These are phyloP conservation scores for Scaptomyza caliginosa DNA, from an alignment of 2,888 invertebrate species.

Conservation along the genomic window DNA sequence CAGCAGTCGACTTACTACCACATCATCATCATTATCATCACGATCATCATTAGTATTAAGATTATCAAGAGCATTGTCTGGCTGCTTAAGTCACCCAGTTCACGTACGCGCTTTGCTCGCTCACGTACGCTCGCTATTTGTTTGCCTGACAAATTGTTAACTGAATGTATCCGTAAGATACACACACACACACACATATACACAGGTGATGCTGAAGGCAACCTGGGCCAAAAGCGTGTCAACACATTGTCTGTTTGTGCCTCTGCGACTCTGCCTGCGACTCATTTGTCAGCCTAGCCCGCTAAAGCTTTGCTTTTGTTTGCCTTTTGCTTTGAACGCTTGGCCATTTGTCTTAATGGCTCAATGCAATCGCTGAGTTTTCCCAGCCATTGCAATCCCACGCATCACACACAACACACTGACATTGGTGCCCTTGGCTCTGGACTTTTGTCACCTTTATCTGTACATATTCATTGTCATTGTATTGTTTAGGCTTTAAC, in stretches of 20 bases:
- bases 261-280: slow-evolving; percentile 33
- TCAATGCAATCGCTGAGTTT: slow-evolving; percentile 61
- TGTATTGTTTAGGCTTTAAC: slow-evolving; percentile 16
- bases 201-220: neutral
- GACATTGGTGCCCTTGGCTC: slow-evolving; percentile 47
- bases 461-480: slow-evolving; percentile 51
- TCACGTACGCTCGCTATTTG: slow-evolving; percentile 75
- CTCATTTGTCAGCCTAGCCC: slow-evolving; percentile 67
- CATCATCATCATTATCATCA: slow-evolving; percentile 16
- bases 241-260: slow-evolving; percentile 65
- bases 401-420: slow-evolving; percentile 71
- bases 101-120: slow-evolving; percentile 67
- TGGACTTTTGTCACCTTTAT: slow-evolving; percentile 67
- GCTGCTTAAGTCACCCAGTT: slow-evolving; percentile 68
- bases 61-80: slow-evolving; percentile 11
- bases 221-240: slow-evolving; percentile 68
- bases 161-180: slow-evolving; percentile 54
- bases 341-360: slow-evolving; percentile 75
- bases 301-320: slow-evolving; percentile 56
- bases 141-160: slow-evolving; percentile 74
- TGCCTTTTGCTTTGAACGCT: slow-evolving; percentile 51
- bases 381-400: slow-evolving; percentile 54
- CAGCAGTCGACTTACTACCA: slow-evolving; percentile 19
- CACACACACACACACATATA: neutral
- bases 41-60: slow-evolving; percentile 17